Conservation (phyloP, 1,140 invertebrate species). For the Macrobrachium rosenbergii region DNA sequence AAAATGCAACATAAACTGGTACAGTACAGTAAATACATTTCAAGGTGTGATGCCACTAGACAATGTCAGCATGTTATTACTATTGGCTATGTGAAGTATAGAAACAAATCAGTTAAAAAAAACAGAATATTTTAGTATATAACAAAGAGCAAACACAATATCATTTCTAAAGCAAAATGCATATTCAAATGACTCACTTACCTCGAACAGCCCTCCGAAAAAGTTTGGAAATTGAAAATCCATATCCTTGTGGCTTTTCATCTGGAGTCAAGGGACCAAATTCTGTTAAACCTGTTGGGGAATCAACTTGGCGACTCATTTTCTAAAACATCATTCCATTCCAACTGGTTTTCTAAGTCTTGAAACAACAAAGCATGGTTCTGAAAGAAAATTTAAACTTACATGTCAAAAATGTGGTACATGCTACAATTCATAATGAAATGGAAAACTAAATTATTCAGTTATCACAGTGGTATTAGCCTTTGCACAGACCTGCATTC, state of each 20-base stretch:
- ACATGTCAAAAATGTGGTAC: neutral
- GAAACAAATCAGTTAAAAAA: neutral
- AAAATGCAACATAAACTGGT: no score
- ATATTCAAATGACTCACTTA: slow-evolving; percentile 39
- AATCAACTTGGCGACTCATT: slow-evolving; percentile 54
- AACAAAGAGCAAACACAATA: neutral
- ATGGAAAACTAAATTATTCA: no score
- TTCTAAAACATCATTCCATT: neutral
- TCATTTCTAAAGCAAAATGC: neutral
- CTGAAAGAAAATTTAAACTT: slow-evolving; percentile 13
- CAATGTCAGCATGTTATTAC: no score
- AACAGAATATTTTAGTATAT: neutral
- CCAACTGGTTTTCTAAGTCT: neutral
- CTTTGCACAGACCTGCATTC: no score
- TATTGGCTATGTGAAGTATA: no score
- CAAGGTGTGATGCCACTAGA: no score
- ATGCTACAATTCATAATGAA: no score
- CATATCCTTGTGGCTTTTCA: slow-evolving; percentile 68
- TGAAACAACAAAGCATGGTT: neutral
- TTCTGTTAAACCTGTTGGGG: slow-evolving; percentile 70
- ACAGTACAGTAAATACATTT: no score
- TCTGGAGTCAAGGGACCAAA: slow-evolving; percentile 72
- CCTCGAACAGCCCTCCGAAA: slow-evolving; percentile 69
- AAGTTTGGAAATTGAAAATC: slow-evolving; percentile 70
- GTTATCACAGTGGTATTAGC: no score